Evolutionary conservation across 2,888 invertebrate genomes (phyloP), one percentile per base, ranked within the genome.

Genomic region (Drosophila emarginata): DNA sequence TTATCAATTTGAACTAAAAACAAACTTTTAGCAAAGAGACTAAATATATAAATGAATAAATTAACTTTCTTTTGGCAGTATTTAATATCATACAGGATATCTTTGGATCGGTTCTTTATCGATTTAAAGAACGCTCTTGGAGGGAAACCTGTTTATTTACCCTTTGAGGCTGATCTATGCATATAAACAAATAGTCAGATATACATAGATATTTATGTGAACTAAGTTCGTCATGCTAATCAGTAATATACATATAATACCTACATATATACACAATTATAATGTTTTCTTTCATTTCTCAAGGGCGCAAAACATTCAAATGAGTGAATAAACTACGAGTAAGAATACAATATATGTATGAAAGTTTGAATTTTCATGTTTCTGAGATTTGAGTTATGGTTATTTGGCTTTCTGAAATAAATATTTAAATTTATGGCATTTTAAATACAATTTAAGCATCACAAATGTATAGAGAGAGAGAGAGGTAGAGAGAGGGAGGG

Each of bases 371-470:
- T 45, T 21, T 7, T 18, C 45, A 45, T 45, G 45, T 45, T 45
- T 45, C 45, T 45, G 12, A 45, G 45, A 21, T 45, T 45, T 45
- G 45, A 45, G 45, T 45, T 45, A 21, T 45, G 45, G 18, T 45
- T 45, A 45, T 45, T 45, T 45, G 18, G 9, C 18, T 45, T 45
- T 21, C 4, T 21, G 18, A 45, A 45, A 14, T 45, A 18, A 45
- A 11, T 45, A 45, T 45, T 45, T 14, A 4, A 52, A 52, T 26
- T 52, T 52, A 52, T 52, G 52, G 52, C 32, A 45, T 45, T 45
- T 21, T 14, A 21, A 45, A 45, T 45, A 45, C 45, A 45, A 45
- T 45, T 45, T 5, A 45, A 45, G 21, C 21, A 1, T 32, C 9
- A 9, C 9, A 32, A 32, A 9, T 5, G 5, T 26, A 26, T 9